Evolutionary conservation across 2,797 vertebrate species (phyloP).

Genomic region (Xenops minutus): DNA sequence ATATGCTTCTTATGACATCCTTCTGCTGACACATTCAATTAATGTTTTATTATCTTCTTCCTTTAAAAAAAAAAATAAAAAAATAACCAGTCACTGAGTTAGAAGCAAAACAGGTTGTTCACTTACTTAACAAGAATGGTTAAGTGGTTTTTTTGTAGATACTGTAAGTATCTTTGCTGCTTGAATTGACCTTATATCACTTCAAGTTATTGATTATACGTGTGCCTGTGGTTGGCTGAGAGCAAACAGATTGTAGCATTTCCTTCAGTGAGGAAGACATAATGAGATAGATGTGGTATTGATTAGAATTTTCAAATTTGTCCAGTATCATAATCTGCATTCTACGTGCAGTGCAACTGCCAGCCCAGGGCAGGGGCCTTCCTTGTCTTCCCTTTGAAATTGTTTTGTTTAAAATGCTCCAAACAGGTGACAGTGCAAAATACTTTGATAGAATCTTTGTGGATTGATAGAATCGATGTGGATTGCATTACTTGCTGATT

Average conservation of each 20-base stretch:
- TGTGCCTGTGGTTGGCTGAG: neutral
- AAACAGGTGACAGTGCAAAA: neutral
- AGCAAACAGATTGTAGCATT: neutral
- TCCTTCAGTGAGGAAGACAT: neutral
- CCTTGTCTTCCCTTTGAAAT: neutral
- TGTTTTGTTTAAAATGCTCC: neutral
- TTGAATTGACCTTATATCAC: neutral
- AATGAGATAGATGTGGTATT: conserved; percentile 26
- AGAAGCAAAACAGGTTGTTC: neutral
- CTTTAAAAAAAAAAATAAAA: neutral
- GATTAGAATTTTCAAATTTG: neutral
- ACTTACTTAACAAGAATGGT: conserved; percentile 17
- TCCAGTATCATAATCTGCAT: neutral
- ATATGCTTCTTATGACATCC: conserved; percentile 62
- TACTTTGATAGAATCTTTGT: neutral
- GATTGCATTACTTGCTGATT: neutral
- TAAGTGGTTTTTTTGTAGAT: conserved; percentile 31
- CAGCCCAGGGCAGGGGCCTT: accelerated
- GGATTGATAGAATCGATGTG: neutral
- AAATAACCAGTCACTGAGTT: neutral
- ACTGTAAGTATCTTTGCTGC: neutral
- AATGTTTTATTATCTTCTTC: conserved; percentile 69
- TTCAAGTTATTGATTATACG: conserved; percentile 27
- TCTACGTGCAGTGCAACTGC: neutral
- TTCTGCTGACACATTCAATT: conserved; percentile 70